These are phyloP conservation scores for Chloropsis hardwickii DNA, from an alignment of 2,113 vertebrate genomes.

Conservation along the genomic window DNA sequence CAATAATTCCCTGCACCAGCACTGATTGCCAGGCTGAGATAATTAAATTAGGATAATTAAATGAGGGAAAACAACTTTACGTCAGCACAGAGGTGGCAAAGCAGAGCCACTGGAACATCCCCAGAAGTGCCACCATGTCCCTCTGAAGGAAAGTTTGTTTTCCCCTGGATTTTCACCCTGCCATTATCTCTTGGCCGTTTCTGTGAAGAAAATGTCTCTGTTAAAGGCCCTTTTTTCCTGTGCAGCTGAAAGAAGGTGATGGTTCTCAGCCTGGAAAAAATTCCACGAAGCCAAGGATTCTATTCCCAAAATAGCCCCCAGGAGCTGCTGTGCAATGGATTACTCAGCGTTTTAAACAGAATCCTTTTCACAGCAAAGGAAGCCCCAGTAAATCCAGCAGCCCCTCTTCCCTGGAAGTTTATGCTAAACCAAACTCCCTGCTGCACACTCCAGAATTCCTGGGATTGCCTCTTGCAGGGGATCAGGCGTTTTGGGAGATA, in stretches of 20 bases:
- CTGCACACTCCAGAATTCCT: background rate
- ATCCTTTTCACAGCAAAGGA: background rate
- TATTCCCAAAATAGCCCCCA: background rate
- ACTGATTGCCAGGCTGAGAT: background rate
- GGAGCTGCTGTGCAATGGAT: background rate
- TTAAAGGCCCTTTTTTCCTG: background rate
- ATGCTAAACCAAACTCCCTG: background rate
- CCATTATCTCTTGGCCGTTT: background rate
- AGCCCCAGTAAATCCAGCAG: background rate
- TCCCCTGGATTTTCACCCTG: background rate
- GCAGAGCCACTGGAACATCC: background rate
- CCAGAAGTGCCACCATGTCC: background rate
- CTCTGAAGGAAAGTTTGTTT: background rate
- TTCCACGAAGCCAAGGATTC: background rate
- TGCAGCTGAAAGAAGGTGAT: background rate
- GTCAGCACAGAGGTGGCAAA: background rate
- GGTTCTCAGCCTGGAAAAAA: background rate
- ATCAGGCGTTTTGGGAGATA: background rate
- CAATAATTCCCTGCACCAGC: background rate
- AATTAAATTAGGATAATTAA: background rate
- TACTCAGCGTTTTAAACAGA: constrained; percentile 9
- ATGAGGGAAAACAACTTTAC: background rate
- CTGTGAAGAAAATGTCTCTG: background rate
- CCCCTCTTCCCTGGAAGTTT: background rate
- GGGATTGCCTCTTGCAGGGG: background rate